Percentiles rank a stretch among this genome's conserved stretches.
phyloP scores from a whole-genome alignment of 1,140 invertebrate species.

The Drosophila nebulosa region DNA sequence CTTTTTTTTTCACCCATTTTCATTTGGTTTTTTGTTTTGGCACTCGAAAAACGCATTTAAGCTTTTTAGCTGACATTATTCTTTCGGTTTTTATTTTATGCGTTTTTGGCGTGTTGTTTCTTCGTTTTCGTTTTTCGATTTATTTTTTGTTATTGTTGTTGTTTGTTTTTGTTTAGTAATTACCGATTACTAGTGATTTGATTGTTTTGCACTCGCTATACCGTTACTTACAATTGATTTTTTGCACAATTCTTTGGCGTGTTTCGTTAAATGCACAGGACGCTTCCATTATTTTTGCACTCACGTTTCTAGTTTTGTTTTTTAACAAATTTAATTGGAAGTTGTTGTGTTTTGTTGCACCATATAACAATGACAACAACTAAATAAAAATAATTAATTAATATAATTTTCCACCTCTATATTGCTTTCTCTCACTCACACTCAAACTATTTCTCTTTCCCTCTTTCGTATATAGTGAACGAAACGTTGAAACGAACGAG shows the following conservation, averaged over 20 bases:
- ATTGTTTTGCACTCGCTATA: constrained; percentile 1
- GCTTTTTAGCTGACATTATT: constrained; percentile 5
- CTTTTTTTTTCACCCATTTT: constrained; percentile 1
- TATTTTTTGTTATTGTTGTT: neutral
- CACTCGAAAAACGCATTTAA: constrained; percentile 27
- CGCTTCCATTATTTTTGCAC: constrained; percentile 16
- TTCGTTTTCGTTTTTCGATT: neutral
- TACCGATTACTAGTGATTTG: neutral
- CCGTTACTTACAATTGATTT: constrained; percentile 69
- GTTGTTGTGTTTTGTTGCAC: constrained; percentile 27
- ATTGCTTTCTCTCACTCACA: neutral
- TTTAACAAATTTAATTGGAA: constrained; percentile 30
- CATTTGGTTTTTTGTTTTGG: constrained; percentile 33
- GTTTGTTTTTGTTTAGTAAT: neutral
- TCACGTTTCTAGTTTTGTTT: constrained; percentile 12
- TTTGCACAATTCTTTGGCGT: constrained; percentile 55
- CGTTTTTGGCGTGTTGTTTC: neutral
- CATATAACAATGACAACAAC: constrained; percentile 7
- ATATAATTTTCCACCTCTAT: constrained; percentile 33
- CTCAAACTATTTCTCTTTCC: neutral
- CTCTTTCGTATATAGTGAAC: constrained; percentile 15
- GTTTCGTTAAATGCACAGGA: constrained; percentile 30
- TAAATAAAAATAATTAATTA: constrained; percentile 57
- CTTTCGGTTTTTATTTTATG: constrained; percentile 16
- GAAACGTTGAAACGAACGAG: constrained; percentile 23